Evolutionary conservation across 53 echinoderm and acorn worm genomes (phyloP).

Genomic region (Arbacia lixula): DNA sequence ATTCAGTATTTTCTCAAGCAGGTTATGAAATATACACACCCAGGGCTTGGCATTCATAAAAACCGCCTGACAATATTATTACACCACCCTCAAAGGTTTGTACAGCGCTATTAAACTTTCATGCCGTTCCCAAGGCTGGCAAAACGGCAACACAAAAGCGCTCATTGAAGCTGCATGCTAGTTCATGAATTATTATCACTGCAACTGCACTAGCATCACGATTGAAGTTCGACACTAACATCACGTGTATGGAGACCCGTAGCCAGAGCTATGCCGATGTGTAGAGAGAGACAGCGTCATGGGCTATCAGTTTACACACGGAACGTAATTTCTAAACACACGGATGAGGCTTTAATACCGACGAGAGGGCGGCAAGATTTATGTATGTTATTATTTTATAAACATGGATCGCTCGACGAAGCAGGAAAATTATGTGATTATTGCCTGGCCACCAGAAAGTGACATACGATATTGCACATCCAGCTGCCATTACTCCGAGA

Average conservation of each 20-base stretch:
- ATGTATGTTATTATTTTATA: conserved; percentile 53
- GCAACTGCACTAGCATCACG: conserved; percentile 21
- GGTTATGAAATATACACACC: too few relatives aligned
- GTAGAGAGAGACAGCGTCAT: too few relatives aligned
- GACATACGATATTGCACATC: conserved; percentile 46
- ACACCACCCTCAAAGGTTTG: too few relatives aligned
- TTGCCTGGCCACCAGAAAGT: conserved; percentile 53
- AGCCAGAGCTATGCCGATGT: too few relatives aligned
- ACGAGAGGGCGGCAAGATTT: conserved; percentile 37
- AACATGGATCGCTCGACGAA: conserved; percentile 56
- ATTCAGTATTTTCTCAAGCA: too few relatives aligned
- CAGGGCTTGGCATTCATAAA: too few relatives aligned
- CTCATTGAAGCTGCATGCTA: conserved; percentile 20
- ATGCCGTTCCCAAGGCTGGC: conserved; percentile 27
- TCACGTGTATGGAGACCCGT: background rate
- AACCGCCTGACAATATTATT: too few relatives aligned
- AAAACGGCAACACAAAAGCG: conserved; percentile 43
- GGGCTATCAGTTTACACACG: conserved; percentile 11
- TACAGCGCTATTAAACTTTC: conserved; percentile 12
- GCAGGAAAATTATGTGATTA: conserved; percentile 58
- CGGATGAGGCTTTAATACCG: background rate
- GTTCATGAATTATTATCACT: conserved; percentile 50
- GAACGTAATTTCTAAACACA: background rate
- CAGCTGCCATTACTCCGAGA: conserved; percentile 28
- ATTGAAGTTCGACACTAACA: conserved; percentile 6